Percentiles rank a stretch among this genome's conserved stretches.
Evolutionary conservation across 1,140 invertebrate species (phyloP).

Genomic region (Cotesia typhae): DNA sequence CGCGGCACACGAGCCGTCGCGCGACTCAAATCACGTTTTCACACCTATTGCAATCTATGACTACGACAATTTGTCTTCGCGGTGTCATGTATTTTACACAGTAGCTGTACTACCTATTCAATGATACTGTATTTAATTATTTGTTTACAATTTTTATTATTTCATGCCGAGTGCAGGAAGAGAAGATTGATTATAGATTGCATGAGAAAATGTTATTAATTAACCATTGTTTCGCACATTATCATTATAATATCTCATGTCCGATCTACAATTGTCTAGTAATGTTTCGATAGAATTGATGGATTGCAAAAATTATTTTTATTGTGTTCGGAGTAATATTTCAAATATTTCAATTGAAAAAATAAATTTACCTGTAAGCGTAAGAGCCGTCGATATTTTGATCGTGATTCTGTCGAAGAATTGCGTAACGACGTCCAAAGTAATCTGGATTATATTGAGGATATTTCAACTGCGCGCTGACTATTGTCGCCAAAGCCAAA

Average conservation of each 20-base stretch:
- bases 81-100: constrained; percentile 37
- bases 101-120: constrained; percentile 39
- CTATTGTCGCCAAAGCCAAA: constrained; percentile 46
- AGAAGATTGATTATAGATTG: too few species aligned
- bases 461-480: constrained; percentile 47
- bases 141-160: background rate
- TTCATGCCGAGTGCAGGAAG: too few species aligned
- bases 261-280: background rate
- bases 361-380: constrained; percentile 49
- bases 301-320: background rate
- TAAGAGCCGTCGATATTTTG: constrained; percentile 53
- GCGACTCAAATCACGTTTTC: constrained; percentile 6
- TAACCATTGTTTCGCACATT: background rate
- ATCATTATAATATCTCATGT: too few species aligned
- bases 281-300: constrained; percentile 5
- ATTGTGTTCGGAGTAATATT: background rate
- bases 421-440: constrained; percentile 51
- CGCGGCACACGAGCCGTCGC: background rate
- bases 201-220: too few species aligned
- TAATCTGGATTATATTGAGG: constrained; percentile 48
- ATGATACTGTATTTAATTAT: constrained; percentile 34
- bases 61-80: constrained; percentile 27
- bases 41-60: constrained; percentile 6
- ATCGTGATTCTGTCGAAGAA: constrained; percentile 53
- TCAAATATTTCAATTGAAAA: background rate